Percentiles rank a stretch among this genome's conserved stretches.
Conservation (phyloP, 2,113 vertebrate genomes). For the Psophia crepitans region DNA sequence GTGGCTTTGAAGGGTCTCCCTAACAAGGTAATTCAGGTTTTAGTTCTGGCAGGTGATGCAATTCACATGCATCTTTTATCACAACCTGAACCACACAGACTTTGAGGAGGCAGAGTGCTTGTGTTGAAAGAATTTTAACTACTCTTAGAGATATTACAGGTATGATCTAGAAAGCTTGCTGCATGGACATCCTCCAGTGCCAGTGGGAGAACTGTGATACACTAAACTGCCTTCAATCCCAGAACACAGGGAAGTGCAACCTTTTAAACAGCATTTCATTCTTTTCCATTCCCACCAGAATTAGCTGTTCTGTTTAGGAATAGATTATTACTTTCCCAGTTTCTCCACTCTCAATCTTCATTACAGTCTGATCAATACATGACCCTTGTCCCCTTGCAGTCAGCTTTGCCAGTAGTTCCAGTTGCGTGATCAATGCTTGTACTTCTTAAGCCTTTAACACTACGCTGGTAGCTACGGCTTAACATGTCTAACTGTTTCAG, state of each 20-base stretch:
- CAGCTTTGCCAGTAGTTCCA: not conserved
- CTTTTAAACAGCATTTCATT: not conserved
- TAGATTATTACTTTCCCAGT: not conserved
- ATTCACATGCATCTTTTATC: not conserved
- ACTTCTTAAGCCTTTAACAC: not conserved
- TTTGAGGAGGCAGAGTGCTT: not conserved
- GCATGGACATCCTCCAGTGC: not conserved
- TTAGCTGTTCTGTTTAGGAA: not conserved
- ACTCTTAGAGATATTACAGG: not conserved
- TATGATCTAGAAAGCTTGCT: not conserved
- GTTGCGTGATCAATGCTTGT: not conserved
- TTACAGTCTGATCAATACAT: not conserved
- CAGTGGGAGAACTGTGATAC: not conserved
- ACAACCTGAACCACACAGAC: not conserved
- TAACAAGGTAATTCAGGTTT: not conserved
- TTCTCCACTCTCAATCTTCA: conserved; percentile 10
- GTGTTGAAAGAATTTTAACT: not conserved
- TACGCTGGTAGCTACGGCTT: not conserved
- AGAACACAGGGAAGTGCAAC: not conserved
- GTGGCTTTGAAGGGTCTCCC: not conserved
- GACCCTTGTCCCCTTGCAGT: not conserved
- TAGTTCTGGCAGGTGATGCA: not conserved
- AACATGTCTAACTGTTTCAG: not conserved
- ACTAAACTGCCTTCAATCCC: not conserved
- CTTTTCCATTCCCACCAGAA: not conserved